Evolutionary conservation across 2,797 vertebrate genomes (phyloP).

Genomic region (Pogoniulus pusillus): DNA sequence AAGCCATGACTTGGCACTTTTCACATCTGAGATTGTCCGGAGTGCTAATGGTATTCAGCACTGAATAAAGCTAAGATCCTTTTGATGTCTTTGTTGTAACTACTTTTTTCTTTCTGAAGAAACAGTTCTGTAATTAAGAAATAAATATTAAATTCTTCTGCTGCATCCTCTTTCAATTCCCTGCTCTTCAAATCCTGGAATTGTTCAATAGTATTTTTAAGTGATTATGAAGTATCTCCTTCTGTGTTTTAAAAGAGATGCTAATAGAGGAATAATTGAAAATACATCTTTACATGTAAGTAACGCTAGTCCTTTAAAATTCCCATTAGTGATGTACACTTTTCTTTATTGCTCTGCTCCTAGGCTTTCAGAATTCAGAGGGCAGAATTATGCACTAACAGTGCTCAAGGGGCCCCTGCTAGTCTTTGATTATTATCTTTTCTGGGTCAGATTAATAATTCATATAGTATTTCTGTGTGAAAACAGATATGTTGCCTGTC

Average conservation of each 20-base stretch:
- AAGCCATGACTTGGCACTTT: not conserved
- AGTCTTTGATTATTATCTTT: slow-evolving; percentile 69
- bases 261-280: not conserved
- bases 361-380: slow-evolving; percentile 13
- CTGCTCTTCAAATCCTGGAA: not conserved
- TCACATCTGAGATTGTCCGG: not conserved
- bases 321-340: not conserved
- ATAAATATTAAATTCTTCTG: not conserved
- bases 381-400: slow-evolving; percentile 52
- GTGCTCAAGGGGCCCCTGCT: slow-evolving; percentile 31
- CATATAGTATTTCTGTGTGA: slow-evolving; percentile 61
- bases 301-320: not conserved
- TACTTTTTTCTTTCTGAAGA: not conserved
- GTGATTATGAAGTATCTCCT: not conserved
- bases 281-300: not conserved
- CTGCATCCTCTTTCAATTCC: not conserved
- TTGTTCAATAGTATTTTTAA: not conserved
- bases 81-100: not conserved
- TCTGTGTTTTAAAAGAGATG: not conserved
- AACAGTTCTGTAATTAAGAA: not conserved
- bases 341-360: slow-evolving; percentile 13
- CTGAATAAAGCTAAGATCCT: not conserved
- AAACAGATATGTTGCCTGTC: slow-evolving; percentile 59
- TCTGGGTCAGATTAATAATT: slow-evolving; percentile 75
- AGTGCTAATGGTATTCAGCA: not conserved